phyloP scores from a whole-genome alignment of 2,113 vertebrate genomes.

The Zingel zingel region DNA sequence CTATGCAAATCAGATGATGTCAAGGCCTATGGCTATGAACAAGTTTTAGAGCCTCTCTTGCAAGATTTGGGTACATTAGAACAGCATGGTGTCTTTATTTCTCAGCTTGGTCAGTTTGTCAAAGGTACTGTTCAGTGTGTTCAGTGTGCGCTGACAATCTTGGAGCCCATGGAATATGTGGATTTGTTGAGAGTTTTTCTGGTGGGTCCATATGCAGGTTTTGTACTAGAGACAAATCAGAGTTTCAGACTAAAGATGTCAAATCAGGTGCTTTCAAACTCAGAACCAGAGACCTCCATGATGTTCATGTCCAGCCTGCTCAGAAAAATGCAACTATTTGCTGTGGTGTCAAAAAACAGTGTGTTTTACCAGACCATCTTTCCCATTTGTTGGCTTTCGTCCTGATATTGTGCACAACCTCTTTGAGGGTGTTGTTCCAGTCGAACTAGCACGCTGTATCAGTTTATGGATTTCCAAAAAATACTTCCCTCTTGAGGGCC shows the following conservation, averaged over 20 bases:
- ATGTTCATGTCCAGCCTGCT: not conserved
- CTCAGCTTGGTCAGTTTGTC: constrained; percentile 26
- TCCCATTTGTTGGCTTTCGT: constrained; percentile 44
- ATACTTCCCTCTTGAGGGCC: constrained; percentile 22
- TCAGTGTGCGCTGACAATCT: constrained; percentile 7
- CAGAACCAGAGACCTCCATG: not conserved
- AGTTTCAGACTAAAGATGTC: constrained; percentile 14
- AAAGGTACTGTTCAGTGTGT: constrained; percentile 25
- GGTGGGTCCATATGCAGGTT: not conserved
- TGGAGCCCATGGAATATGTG: not conserved
- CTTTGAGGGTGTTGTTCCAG: constrained; percentile 30
- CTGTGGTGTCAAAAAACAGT: constrained; percentile 6
- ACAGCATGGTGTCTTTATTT: constrained; percentile 21
- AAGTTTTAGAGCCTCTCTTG: constrained; percentile 20
- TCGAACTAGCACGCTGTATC: constrained; percentile 40
- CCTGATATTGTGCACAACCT: constrained; percentile 43
- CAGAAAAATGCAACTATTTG: constrained; percentile 11
- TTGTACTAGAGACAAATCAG: not conserved
- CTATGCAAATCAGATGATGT: not conserved
- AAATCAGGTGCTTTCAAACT: constrained; percentile 12
- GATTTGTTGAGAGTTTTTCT: constrained; percentile 25
- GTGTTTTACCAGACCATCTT: constrained; percentile 43
- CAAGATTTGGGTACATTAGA: constrained; percentile 12
- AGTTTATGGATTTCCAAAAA: constrained; percentile 18
- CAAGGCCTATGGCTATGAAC: constrained; percentile 20